Base-by-base conservation (phyloP, 1,140 invertebrate species). In the Drosophila hydei region DNA sequence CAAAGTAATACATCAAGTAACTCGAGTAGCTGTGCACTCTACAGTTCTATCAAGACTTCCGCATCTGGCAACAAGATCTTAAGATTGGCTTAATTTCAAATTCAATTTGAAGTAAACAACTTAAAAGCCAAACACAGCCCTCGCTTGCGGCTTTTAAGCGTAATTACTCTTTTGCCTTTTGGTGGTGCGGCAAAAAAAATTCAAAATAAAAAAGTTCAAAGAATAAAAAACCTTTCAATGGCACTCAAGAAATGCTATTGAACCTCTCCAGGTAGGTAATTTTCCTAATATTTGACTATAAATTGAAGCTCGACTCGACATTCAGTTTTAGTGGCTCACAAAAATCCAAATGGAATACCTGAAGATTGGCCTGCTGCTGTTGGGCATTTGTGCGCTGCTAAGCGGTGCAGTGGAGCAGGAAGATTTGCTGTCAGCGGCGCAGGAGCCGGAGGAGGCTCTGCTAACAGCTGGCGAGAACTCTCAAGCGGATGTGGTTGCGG, bases 221-320 rank as follows among this genome's bases (percentile, higher is more conserved):
- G 48, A 45, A 52, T 68, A 59, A 60, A 59, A 21, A 62, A 33
- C 43, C 54, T 52, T 50, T 79, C 80, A 85, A 85, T 85, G 81
- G 73, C 81, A 84, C 63, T 68, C 33, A 51, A 51, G 58, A 62
- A 68, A 72, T 45, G 81, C 65, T 67, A 81, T 54, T 85, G 70
- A 85, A 87, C 81, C 63, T 36, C 63, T 12, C 51, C 72, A 55
- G 43, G 54, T 47, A 56, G 42, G 9, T 33, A 33, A 18, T 42
- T 6, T 11, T 16, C 14, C 38, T 47, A 65, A 45, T 71, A 50
- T 54, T 79, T 63, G 77, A 61, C 68, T 87, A 87, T 87, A 87
- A 88, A 87, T 88, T 58, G 45, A 81, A 62, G 40, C 18, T n/a
- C 60, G 42, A 36, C 18, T 54, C 18, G 47, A 25, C 14, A 30